Evolutionary conservation across 1,140 invertebrate genomes (phyloP).

Genomic region (Zaprionus lachaisei): DNA sequence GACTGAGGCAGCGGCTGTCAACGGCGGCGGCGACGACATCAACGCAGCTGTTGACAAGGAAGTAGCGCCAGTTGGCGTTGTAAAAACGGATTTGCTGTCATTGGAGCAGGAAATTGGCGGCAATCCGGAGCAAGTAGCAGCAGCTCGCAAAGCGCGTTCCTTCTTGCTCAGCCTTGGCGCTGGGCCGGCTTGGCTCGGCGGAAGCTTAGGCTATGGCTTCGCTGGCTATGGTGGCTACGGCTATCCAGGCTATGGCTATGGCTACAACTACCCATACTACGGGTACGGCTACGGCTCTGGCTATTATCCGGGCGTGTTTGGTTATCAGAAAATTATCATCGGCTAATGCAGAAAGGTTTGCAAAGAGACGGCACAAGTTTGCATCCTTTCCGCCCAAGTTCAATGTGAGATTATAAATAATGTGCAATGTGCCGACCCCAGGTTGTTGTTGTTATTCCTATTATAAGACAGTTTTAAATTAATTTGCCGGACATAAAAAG

Average conservation of each 20-base stretch:
- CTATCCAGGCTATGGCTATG: slow-evolving; percentile 41
- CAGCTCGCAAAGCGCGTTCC: slow-evolving; percentile 45
- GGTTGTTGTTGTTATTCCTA: slow-evolving; percentile 49
- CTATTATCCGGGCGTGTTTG: slow-evolving; percentile 65
- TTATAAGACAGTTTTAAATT: slow-evolving; percentile 73
- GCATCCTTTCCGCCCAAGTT: slow-evolving; percentile 22
- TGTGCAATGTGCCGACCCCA: slow-evolving; percentile 43
- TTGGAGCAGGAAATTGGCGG: slow-evolving; percentile 80
- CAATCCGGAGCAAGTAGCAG: slow-evolving; percentile 44
- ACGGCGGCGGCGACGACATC: slow-evolving; percentile 16
- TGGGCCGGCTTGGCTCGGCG: slow-evolving; percentile 33
- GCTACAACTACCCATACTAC: slow-evolving; percentile 40
- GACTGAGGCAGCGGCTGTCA: slow-evolving; percentile 55
- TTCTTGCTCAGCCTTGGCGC: slow-evolving; percentile 53
- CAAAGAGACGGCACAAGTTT: background rate
- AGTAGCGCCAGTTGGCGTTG: slow-evolving; percentile 76
- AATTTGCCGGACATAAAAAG: slow-evolving; percentile 77
- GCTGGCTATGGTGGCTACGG: slow-evolving; percentile 30
- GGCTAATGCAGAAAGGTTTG: slow-evolving; percentile 43
- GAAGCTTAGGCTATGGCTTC: slow-evolving; percentile 45
- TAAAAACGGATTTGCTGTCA: slow-evolving; percentile 78
- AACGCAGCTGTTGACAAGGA: slow-evolving; percentile 73
- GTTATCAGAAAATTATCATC: slow-evolving; percentile 70
- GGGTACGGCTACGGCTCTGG: slow-evolving; percentile 21
- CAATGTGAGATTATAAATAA: slow-evolving; percentile 79